phyloP scores from a whole-genome alignment of 2,888 invertebrate species.

The Gari tellinella region DNA sequence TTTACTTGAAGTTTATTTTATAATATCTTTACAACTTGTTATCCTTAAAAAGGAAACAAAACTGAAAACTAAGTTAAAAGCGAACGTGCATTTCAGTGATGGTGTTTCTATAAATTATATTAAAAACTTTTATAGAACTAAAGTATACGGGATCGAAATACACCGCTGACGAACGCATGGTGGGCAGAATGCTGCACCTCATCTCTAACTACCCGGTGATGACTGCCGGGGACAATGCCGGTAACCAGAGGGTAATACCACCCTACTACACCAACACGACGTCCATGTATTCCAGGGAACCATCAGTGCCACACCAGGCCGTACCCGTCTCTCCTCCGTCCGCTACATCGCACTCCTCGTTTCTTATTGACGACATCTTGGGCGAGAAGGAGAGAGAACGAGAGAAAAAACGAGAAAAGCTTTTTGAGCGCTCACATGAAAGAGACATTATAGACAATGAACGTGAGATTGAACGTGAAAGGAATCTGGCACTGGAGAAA shows the following conservation, averaged over 20 bases:
- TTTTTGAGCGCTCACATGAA: slow-evolving; percentile 9
- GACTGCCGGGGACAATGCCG: slow-evolving; percentile 9
- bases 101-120: too few species aligned
- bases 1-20: too few species aligned
- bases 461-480: slow-evolving; percentile 8
- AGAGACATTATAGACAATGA: slow-evolving; percentile 21
- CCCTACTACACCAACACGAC: slow-evolving; percentile 47
- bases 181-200: slow-evolving; percentile 35
- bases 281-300: slow-evolving; percentile 19
- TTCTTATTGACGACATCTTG: slow-evolving; percentile 71
- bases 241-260: neutral
- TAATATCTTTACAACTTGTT: too few species aligned
- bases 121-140: too few species aligned
- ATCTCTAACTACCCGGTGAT: slow-evolving; percentile 35
- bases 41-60: too few species aligned
- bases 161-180: too few species aligned
- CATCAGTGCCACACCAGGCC: slow-evolving; percentile 1
- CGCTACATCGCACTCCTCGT: slow-evolving; percentile 61
- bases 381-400: slow-evolving; percentile 44
- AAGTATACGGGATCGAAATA: too few species aligned
- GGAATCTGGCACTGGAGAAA: slow-evolving; percentile 9
- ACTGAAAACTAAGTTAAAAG: too few species aligned
- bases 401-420: slow-evolving; percentile 12
- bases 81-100: too few species aligned
- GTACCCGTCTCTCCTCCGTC: slow-evolving; percentile 3